A percentile compares a stretch with the other conserved stretches of the same genome.
phyloP scores from a whole-genome alignment of 2,113 vertebrate genomes.

The Paramormyrops kingsleyae region DNA sequence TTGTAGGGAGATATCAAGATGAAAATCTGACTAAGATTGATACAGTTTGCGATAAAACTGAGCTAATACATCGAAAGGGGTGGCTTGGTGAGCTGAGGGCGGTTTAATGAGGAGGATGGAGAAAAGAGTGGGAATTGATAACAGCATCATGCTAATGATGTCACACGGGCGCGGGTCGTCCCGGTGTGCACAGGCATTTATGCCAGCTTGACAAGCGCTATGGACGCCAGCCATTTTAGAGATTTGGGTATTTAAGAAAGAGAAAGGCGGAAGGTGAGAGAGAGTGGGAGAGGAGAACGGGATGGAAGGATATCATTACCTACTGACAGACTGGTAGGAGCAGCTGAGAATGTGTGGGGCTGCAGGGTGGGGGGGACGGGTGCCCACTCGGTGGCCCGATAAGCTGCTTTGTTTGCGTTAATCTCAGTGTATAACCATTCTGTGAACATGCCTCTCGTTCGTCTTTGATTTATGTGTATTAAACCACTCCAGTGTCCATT shows the following conservation, averaged over 20 bases:
- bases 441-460: neutral
- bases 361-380: slow-evolving; percentile 29
- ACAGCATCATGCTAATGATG: neutral
- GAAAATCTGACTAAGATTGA: neutral
- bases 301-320: slow-evolving; percentile 38
- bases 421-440: neutral
- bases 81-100: neutral
- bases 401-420: slow-evolving; percentile 12
- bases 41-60: neutral
- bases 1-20: neutral
- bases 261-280: slow-evolving; percentile 18
- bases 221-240: neutral
- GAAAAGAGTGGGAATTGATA: neutral
- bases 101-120: neutral
- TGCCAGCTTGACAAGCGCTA: neutral
- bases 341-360: slow-evolving; percentile 64
- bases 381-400: slow-evolving; percentile 39
- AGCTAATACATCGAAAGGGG: neutral
- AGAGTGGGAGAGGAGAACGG: slow-evolving; percentile 19
- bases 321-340: slow-evolving; percentile 46
- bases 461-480: neutral
- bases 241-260: neutral
- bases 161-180: neutral
- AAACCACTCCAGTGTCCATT: neutral
- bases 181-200: neutral